phyloP scores from a whole-genome alignment of 2,113 vertebrate genomes.

The Rhinolophus ferrumequinum region DNA sequence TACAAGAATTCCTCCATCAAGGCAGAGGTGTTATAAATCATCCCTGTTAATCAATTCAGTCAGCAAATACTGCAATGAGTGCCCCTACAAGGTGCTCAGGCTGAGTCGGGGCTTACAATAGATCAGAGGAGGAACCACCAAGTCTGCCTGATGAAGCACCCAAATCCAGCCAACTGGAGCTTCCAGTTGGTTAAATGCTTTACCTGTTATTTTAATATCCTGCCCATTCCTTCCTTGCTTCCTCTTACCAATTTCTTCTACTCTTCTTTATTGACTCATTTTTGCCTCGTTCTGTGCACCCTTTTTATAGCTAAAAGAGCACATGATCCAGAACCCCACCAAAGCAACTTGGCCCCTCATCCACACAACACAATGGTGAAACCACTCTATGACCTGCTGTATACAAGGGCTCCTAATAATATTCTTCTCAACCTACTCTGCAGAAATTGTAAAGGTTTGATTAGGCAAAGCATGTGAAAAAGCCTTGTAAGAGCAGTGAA shows the following conservation, averaged over 20 bases:
- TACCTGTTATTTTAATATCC: background rate
- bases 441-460: background rate
- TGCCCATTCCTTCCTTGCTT: background rate
- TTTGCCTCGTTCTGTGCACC: background rate
- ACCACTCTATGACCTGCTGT: background rate
- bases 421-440: background rate
- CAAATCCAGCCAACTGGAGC: background rate
- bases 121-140: background rate
- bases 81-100: accelerated
- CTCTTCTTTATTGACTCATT: background rate
- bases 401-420: background rate
- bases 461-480: background rate
- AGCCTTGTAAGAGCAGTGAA: background rate
- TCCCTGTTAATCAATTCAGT: background rate
- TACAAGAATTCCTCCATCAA: background rate
- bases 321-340: background rate
- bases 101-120: background rate
- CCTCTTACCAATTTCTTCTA: background rate
- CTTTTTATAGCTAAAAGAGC: background rate
- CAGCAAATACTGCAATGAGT: background rate
- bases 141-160: background rate
- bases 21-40: background rate
- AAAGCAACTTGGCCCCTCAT: background rate
- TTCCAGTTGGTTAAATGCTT: background rate
- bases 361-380: background rate